Percentiles rank a stretch among this genome's conserved stretches.
phyloP scores from a whole-genome alignment of 2,113 vertebrate species.

The Danio rerio region GRCz12tu NC_133191.1:33049001-33049500 shows the following conservation, averaged over 20 bases:
- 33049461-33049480: too few species aligned
- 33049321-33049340: conserved; percentile 7
- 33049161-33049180: background rate
- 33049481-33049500: too few species aligned
- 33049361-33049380: background rate
- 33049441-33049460: too few species aligned
- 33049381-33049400: background rate
- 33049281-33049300: conserved; percentile 13
- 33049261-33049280: conserved; percentile 9
- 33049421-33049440: too few species aligned
- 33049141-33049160: conserved; percentile 18
- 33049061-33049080: conserved; percentile 44
- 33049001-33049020: conserved; percentile 43
- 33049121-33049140: conserved; percentile 28
- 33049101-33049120: conserved; percentile 43
- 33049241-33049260: background rate
- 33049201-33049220: background rate
- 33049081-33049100: conserved; percentile 26
- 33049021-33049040: conserved; percentile 52
- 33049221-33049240: conserved; percentile 23
- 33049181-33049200: background rate
- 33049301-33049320: conserved; percentile 27
- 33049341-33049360: conserved; percentile 13
- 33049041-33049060: conserved; percentile 46
- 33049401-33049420: too few species aligned